Conservation (phyloP, 1,140 invertebrate species). For the Heliothis virescens region DNA sequence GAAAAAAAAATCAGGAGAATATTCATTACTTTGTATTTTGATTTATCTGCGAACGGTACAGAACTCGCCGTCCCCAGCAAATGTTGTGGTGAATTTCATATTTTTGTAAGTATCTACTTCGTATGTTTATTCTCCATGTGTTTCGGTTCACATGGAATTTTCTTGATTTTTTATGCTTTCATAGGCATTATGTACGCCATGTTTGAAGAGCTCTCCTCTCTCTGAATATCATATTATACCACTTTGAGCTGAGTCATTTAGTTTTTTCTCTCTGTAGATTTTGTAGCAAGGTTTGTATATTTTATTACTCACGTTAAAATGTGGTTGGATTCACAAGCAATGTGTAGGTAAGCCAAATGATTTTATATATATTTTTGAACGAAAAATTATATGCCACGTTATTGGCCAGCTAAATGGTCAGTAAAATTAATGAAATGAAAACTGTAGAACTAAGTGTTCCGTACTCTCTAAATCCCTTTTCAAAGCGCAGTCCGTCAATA, state of each 20-base stretch:
- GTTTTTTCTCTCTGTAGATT: conserved; percentile 57
- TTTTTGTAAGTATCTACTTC: conserved; percentile 86
- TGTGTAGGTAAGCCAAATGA: not conserved
- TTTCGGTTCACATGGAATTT: conserved; percentile 85
- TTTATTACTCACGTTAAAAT: conserved; percentile 15
- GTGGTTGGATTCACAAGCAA: not conserved
- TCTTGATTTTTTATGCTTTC: conserved; percentile 85
- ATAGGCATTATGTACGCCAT: conserved; percentile 77
- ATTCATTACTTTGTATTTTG: not conserved
- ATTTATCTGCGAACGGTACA: conserved; percentile 64
- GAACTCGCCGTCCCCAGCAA: conserved; percentile 76
- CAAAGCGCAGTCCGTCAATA: conserved; percentile 14
- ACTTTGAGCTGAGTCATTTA: conserved; percentile 67
- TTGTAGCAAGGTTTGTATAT: conserved; percentile 13
- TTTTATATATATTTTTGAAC: not conserved
- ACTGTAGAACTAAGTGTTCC: no score
- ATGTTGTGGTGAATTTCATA: conserved; percentile 86
- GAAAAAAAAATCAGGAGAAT: no score
- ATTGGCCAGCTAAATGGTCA: not conserved
- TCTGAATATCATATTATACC: conserved; percentile 69
- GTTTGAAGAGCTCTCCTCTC: conserved; percentile 70
- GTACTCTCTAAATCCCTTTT: not conserved
- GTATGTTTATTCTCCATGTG: conserved; percentile 86
- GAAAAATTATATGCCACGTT: no score
- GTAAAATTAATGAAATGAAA: not conserved